Conservation (phyloP, 2,113 vertebrate genomes). For the Camelus dromedarius region DNA sequence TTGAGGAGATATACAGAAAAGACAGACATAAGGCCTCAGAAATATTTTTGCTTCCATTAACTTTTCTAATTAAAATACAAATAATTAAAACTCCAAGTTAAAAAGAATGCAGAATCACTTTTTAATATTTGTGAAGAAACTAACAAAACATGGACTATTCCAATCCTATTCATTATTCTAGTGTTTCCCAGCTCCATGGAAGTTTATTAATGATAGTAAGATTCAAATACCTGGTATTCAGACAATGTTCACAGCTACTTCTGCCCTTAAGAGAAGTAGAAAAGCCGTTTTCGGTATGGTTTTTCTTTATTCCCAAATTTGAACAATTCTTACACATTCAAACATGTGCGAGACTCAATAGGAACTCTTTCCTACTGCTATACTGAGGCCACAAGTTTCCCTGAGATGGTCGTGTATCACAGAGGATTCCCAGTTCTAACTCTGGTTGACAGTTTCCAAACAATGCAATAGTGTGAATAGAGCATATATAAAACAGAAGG, state of each 20-base stretch:
- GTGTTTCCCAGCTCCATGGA: not conserved
- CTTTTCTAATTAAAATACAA: constrained; percentile 45
- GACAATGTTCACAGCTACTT: constrained; percentile 50
- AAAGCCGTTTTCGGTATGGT: constrained; percentile 10
- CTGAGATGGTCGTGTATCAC: constrained; percentile 84
- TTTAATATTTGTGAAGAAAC: not conserved
- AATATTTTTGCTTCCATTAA: constrained; percentile 7
- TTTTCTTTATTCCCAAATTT: constrained; percentile 50
- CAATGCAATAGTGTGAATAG: constrained; percentile 35
- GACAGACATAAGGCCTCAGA: not conserved
- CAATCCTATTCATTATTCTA: not conserved
- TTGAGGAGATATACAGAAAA: not conserved
- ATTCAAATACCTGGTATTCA: constrained; percentile 7
- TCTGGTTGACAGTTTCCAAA: constrained; percentile 77
- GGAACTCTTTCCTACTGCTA: constrained; percentile 58
- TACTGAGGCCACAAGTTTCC: constrained; percentile 81
- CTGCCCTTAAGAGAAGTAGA: constrained; percentile 37
- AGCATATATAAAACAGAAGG: constrained; percentile 66
- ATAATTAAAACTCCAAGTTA: constrained; percentile 4
- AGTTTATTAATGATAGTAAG: constrained; percentile 5
- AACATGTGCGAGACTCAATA: constrained; percentile 52
- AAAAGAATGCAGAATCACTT: constrained; percentile 45
- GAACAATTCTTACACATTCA: constrained; percentile 69
- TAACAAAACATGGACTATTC: not conserved
- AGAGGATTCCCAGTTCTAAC: constrained; percentile 79